Base-by-base conservation (phyloP, 2,888 invertebrate species). In the Andricus curvator region DNA sequence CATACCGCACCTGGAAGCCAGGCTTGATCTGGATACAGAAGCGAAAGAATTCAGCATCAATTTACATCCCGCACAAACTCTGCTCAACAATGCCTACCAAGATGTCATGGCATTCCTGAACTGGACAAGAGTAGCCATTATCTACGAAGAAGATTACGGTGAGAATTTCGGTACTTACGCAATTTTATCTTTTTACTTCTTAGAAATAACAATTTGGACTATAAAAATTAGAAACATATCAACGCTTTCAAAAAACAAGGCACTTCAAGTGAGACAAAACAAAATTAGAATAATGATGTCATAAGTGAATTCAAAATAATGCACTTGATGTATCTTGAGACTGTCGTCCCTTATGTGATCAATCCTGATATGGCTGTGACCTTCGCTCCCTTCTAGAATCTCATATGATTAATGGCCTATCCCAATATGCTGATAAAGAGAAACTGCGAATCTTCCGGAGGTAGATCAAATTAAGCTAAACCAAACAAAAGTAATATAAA, bases 61-160 rank as follows among this genome's bases (percentile, higher is more conserved):
- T 92, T 93, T 97, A 67, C 95, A 96, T 93, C 97, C 97, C 68
- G 95, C 96, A 86, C 96, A 96, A 91, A 93, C 94, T 85, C 94
- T 96, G 84, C 94, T 97, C 84, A 96, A 96, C 90, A 92, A 93
- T 84, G 97, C 97, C 64, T 96, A 96, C 89, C 94, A 95, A 86
- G 97, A 97, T 92, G 95, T 97, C 84, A 96, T 97, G 93, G 93
- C 94, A 80, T 96, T 96, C 91, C 94, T 97, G 88, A 96, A 96
- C 89, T 97, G 97, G 97, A 96, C 96, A 22, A 94, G 94, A 89
- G 96, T 97, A 84, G 97, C 96, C 77, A 95, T 97, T 84, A 94
- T 97, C 79, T 97, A 96, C 92, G 97, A 97, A 91, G 96, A 96
- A 89, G 95, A 96, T 89, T 95, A 95, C 88, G 96, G 96, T 96